These are phyloP conservation scores for Drosophila monieri DNA, from an alignment of 2,888 invertebrate genomes.

Conservation along the genomic window DNA sequence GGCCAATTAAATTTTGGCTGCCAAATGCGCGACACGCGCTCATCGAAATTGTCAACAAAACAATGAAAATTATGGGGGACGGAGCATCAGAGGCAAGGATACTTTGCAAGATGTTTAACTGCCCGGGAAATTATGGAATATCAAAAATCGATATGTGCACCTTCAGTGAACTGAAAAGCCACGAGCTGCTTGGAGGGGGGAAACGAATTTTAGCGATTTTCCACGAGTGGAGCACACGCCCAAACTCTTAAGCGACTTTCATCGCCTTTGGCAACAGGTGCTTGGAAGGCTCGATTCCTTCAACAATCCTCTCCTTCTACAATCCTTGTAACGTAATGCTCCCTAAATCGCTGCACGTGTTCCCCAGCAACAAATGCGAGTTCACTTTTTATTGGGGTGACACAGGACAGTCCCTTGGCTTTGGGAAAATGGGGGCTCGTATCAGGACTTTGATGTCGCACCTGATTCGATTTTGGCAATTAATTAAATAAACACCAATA, in stretches of 20 bases:
- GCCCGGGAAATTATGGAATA: constrained; percentile 49
- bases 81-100: not conserved
- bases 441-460: constrained; percentile 6
- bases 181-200: not conserved
- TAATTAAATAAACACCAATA: not conserved
- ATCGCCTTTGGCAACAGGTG: constrained; percentile 51
- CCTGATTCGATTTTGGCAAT: constrained; percentile 15
- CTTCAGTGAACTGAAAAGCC: constrained; percentile 26
- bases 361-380: constrained; percentile 28
- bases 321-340: constrained; percentile 50
- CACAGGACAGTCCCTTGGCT: not conserved
- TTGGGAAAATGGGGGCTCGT: constrained; percentile 4
- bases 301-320: no score
- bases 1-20: constrained; percentile 54
- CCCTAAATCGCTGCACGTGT: constrained; percentile 66
- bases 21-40: constrained; percentile 51
- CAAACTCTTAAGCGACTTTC: constrained; percentile 35
- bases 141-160: constrained; percentile 62
- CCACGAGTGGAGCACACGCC: constrained; percentile 62
- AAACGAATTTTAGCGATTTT: not conserved
- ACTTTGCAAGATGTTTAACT: constrained; percentile 4
- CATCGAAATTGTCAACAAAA: constrained; percentile 28
- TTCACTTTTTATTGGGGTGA: not conserved
- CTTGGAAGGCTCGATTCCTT: constrained; percentile 22
- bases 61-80: not conserved